Evolutionary conservation across 2,113 vertebrate genomes (phyloP).

Genomic region (Tylochromis polylepis): DNA sequence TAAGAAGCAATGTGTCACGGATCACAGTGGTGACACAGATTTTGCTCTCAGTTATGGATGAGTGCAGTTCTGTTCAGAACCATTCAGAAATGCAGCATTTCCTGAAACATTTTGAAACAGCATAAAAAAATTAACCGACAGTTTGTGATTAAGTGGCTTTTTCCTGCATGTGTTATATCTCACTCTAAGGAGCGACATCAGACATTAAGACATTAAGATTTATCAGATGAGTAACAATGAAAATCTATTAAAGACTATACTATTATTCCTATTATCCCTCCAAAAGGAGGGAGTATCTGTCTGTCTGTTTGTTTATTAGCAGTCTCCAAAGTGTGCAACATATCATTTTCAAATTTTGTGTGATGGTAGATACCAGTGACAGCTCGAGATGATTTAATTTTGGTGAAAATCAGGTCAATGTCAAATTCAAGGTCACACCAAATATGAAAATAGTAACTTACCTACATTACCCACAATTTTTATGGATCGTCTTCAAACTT

Average conservation of each 20-base stretch:
- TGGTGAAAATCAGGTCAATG: background rate
- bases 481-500: background rate
- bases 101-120: background rate
- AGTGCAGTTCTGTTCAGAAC: background rate
- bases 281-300: background rate
- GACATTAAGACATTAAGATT: background rate
- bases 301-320: background rate
- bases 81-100: background rate
- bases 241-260: background rate
- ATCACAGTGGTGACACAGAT: background rate
- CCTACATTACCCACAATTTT: background rate
- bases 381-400: no score
- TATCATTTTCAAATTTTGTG: background rate
- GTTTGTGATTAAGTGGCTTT: background rate
- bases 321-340: background rate
- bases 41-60: background rate
- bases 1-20: background rate
- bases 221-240: background rate
- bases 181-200: background rate
- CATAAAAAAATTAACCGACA: background rate
- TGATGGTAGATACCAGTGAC: background rate
- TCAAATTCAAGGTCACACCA: background rate
- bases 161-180: background rate
- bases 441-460: background rate
- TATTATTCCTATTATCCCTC: background rate